Conservation (phyloP, 2,113 vertebrate species). For the Crotalus viridis region DNA sequence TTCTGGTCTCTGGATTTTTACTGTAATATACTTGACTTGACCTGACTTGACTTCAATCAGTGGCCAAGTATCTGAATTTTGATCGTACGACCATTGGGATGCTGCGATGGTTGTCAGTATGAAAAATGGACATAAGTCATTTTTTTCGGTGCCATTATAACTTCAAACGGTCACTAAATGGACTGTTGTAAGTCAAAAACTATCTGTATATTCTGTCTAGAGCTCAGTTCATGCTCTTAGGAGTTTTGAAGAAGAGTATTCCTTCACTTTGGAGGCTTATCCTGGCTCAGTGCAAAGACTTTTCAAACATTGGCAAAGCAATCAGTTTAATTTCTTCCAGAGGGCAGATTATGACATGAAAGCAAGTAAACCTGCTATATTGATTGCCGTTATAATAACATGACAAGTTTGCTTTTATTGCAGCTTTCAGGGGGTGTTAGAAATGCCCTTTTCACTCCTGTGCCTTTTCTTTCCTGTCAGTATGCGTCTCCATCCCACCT, state of each 20-base stretch:
- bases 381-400: conserved; percentile 66
- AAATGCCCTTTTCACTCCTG: conserved; percentile 58
- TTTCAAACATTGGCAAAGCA: conserved; percentile 50
- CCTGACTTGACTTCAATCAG: background rate
- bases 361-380: conserved; percentile 49
- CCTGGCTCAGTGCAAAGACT: background rate
- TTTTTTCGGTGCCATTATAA: background rate
- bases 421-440: conserved; percentile 47
- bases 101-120: background rate
- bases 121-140: background rate
- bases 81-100: background rate
- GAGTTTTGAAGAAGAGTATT: background rate
- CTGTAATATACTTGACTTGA: too few species aligned
- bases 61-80: background rate
- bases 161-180: background rate
- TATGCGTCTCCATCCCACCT: conserved; percentile 42
- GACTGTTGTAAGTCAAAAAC: background rate
- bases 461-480: conserved; percentile 38
- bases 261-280: background rate
- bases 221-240: conserved; percentile 18
- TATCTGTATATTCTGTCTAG: background rate
- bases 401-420: conserved; percentile 62
- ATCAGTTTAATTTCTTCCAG: conserved; percentile 56
- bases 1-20: too few species aligned
- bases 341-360: conserved; percentile 59